Evolutionary conservation across 1,140 invertebrate species (phyloP).

Genomic region (Drosophila athabasca): DNA sequence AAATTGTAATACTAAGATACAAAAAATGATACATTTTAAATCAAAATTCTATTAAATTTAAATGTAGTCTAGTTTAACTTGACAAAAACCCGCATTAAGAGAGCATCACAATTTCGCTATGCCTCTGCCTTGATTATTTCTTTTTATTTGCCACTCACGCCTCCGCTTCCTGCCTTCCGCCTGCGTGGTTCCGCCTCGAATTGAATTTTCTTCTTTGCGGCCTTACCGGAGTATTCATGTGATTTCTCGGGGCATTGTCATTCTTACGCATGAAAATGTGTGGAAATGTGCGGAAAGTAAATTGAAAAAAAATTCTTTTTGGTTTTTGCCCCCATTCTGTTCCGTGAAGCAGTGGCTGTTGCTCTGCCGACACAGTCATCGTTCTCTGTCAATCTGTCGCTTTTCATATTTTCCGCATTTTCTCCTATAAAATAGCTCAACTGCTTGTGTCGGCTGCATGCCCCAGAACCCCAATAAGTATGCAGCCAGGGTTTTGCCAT

Average conservation of each 20-base stretch:
- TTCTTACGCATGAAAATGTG: constrained; percentile 61
- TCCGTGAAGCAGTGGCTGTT: too few species aligned
- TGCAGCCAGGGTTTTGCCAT: constrained; percentile 63
- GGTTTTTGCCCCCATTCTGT: constrained; percentile 16
- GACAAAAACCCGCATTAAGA: too few species aligned
- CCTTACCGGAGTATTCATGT: constrained; percentile 54
- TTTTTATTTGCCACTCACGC: constrained; percentile 50
- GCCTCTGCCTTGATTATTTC: constrained; percentile 23
- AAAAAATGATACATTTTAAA: too few species aligned
- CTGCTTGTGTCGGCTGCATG: constrained; percentile 53
- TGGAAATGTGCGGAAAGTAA: constrained; percentile 61
- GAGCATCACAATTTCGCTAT: too few species aligned
- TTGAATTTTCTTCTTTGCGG: constrained; percentile 40
- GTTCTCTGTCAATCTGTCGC: constrained; percentile 55
- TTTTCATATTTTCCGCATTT: constrained; percentile 60
- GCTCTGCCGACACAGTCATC: constrained; percentile 13
- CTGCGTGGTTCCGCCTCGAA: constrained; percentile 30
- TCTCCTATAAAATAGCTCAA: constrained; percentile 57
- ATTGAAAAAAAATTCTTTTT: constrained; percentile 72
- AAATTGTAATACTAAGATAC: too few species aligned
- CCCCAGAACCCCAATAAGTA: constrained; percentile 69
- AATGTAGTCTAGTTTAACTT: too few species aligned
- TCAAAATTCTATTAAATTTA: too few species aligned
- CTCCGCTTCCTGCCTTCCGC: constrained; percentile 4
- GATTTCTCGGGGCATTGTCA: constrained; percentile 44